These are phyloP conservation scores for Charaxes varanes DNA, from an alignment of 1,140 invertebrate species.

Conservation along the genomic window DNA sequence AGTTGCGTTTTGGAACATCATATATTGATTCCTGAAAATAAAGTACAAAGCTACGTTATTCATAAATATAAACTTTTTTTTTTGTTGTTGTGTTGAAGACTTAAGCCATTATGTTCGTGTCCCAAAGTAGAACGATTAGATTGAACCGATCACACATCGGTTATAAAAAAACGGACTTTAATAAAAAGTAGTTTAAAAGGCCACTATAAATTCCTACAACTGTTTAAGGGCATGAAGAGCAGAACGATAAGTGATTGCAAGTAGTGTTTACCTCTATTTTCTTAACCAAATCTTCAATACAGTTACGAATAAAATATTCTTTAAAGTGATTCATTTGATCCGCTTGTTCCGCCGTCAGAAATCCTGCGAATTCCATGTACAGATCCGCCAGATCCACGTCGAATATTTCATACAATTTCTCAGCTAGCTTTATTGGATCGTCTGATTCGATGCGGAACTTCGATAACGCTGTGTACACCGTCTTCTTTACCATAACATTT, in stretches of 20 bases:
- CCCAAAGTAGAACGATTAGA: no score
- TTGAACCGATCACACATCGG: no score
- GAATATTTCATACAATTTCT: constrained; percentile 20
- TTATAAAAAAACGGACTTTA: no score
- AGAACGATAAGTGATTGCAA: no score
- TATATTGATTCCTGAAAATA: constrained; percentile 28
- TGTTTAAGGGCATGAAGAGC: no score
- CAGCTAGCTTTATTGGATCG: constrained; percentile 24
- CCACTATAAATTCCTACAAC: no score
- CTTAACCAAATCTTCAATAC: constrained; percentile 30
- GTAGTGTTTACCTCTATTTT: constrained; percentile 46
- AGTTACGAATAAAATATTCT: constrained; percentile 41
- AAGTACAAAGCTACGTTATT: neutral
- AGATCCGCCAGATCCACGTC: constrained; percentile 30
- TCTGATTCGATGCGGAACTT: constrained; percentile 26
- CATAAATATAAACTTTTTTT: constrained; percentile 1
- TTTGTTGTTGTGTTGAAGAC: no score
- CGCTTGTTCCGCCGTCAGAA: constrained; percentile 50
- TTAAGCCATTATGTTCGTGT: no score
- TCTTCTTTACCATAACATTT: constrained; percentile 20
- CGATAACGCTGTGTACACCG: constrained; percentile 19
- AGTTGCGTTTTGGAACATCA: constrained; percentile 6
- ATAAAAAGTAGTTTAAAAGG: no score
- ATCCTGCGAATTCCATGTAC: constrained; percentile 45
- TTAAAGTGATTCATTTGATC: constrained; percentile 35